Conservation (phyloP, 2,113 vertebrate species). For the Panthera uncia region DNA sequence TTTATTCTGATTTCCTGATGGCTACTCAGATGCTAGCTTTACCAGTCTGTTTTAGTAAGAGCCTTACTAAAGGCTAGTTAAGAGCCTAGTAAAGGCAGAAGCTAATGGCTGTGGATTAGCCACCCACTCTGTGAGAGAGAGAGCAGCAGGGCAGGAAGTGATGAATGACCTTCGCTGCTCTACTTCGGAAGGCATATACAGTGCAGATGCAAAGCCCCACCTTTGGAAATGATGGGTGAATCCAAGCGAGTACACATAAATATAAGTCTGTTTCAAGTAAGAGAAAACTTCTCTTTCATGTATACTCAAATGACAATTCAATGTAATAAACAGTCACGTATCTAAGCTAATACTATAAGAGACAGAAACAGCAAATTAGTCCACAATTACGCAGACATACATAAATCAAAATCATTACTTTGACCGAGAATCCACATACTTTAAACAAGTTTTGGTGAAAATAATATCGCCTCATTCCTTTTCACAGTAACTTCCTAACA, state of each 20-base stretch:
- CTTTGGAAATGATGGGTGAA: neutral
- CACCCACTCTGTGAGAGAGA: neutral
- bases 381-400: neutral
- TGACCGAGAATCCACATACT: neutral
- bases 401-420: conserved; percentile 10
- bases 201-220: neutral
- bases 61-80: neutral
- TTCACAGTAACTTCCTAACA: neutral
- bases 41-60: neutral
- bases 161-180: neutral
- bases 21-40: neutral
- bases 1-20: neutral
- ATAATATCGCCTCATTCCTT: neutral
- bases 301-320: neutral
- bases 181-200: neutral
- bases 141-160: neutral
- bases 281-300: neutral
- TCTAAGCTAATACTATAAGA: neutral
- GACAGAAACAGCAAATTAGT: neutral
- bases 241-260: neutral
- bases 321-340: neutral
- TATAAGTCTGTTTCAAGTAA: neutral
- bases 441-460: neutral
- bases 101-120: neutral
- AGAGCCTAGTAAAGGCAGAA: neutral